phyloP scores from a whole-genome alignment of 2,113 vertebrate genomes.

The Heterocephalus glaber region DNA sequence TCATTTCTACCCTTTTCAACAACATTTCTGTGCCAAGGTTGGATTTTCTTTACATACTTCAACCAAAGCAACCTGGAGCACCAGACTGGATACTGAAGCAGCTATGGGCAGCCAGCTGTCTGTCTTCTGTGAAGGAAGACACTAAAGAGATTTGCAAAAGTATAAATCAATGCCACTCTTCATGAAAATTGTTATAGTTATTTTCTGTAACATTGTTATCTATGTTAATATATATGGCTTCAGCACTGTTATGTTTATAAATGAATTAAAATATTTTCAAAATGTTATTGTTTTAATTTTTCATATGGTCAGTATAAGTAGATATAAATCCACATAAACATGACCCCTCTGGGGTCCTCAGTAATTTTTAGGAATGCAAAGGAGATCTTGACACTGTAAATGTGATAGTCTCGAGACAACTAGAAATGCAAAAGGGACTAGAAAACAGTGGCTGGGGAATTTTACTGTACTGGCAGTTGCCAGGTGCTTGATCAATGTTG shows the following conservation, averaged over 20 bases:
- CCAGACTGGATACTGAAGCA: neutral
- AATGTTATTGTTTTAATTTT: neutral
- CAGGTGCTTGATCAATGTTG: neutral
- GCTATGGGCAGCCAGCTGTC: neutral
- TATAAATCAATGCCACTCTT: neutral
- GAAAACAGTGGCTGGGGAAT: neutral
- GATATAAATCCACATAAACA: neutral
- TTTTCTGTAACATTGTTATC: neutral
- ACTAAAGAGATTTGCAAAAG: neutral
- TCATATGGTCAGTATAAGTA: neutral
- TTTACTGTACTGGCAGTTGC: neutral
- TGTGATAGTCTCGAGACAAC: neutral
- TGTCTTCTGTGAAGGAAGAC: neutral
- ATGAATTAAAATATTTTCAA: neutral
- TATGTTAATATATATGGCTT: neutral
- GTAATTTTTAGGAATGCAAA: conserved; percentile 20
- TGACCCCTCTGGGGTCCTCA: neutral
- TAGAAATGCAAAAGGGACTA: neutral
- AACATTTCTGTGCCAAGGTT: neutral
- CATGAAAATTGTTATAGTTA: neutral
- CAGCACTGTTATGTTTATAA: neutral
- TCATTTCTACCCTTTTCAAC: neutral
- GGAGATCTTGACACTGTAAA: neutral
- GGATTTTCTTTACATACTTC: neutral
- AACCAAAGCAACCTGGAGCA: neutral